Conservation (phyloP, 2,888 invertebrate species). For the Pseudococcus jackbeardsleyi region DNA sequence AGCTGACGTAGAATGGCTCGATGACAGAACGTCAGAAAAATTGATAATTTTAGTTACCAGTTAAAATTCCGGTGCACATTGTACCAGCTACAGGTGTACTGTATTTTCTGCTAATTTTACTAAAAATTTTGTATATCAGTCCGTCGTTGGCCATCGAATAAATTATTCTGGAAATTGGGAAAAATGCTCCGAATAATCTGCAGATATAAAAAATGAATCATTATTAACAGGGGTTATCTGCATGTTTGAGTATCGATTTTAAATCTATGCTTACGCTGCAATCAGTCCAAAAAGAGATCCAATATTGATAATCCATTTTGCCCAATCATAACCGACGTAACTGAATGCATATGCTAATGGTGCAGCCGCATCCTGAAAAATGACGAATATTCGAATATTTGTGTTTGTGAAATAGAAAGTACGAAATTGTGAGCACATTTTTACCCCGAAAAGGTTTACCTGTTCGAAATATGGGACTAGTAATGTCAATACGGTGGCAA, state of each 20-base stretch:
- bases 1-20: no score
- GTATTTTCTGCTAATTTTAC: constrained; percentile 78
- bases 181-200: constrained; percentile 83
- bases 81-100: constrained; percentile 84
- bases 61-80: constrained; percentile 78
- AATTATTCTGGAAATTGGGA: constrained; percentile 84
- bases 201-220: background rate
- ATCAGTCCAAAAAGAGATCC: constrained; percentile 74
- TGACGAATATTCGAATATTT: no score
- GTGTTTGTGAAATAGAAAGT: no score
- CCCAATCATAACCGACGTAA: constrained; percentile 71
- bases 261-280: constrained; percentile 70
- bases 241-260: no score
- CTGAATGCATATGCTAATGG: constrained; percentile 73
- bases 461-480: constrained; percentile 86
- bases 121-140: constrained; percentile 80
- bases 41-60: constrained; percentile 72
- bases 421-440: no score
- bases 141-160: constrained; percentile 92
- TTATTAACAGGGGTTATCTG: constrained; percentile 67
- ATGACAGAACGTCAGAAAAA: no score
- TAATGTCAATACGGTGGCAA: constrained; percentile 89
- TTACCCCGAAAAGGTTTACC: constrained; percentile 70
- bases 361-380: constrained; percentile 70
- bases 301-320: constrained; percentile 73